Percentiles rank a stretch among this genome's conserved stretches.
phyloP scores from a whole-genome alignment of 2,113 vertebrate genomes.

The Tamias sibiricus region DNA sequence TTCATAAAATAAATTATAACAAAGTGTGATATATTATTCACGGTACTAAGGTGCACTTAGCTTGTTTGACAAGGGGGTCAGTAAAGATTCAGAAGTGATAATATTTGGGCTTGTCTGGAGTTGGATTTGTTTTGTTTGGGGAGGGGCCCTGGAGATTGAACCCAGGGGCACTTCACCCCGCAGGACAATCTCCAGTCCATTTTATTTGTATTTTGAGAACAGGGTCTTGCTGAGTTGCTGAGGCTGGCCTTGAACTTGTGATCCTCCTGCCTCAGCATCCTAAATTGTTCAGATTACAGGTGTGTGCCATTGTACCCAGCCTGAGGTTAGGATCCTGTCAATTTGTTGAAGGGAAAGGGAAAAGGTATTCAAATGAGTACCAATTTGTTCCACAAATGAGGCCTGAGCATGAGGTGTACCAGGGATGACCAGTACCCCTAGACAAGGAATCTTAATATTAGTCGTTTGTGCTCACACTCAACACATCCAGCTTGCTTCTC shows the following conservation, averaged over 20 bases:
- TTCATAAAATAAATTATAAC: background rate
- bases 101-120: background rate
- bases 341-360: background rate
- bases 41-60: background rate
- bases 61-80: background rate
- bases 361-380: background rate
- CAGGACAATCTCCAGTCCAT: too few species aligned
- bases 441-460: background rate
- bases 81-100: background rate
- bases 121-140: too few species aligned
- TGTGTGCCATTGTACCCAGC: background rate
- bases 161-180: too few species aligned
- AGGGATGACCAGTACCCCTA: background rate
- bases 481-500: background rate
- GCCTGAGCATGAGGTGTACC: background rate
- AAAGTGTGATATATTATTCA: background rate
- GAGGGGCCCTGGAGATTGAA: too few species aligned
- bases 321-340: background rate
- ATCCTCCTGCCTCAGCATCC: too few species aligned
- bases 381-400: background rate
- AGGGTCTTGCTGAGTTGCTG: too few species aligned
- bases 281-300: too few species aligned
- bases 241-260: too few species aligned
- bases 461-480: background rate
- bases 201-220: too few species aligned